Evolutionary conservation across 37 sponge, comb jelly and placozoan genomes (phyloP).

Genomic region (Hormiphora californensis): DNA sequence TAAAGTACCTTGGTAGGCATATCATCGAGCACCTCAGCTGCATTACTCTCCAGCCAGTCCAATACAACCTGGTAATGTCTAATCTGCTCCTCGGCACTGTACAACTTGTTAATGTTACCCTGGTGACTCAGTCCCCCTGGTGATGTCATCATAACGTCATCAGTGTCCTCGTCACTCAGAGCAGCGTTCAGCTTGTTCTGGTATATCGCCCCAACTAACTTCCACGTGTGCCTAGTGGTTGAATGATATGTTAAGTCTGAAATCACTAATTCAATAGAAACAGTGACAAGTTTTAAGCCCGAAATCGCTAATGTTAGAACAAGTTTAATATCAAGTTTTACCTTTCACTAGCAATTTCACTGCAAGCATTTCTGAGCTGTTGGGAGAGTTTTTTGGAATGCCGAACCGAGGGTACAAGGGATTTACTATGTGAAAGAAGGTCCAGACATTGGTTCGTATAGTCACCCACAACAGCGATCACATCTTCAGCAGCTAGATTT

Average conservation of each 20-base stretch:
- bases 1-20: background rate
- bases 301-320: no score
- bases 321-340: no score
- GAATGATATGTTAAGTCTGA: no score
- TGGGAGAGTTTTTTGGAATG: background rate
- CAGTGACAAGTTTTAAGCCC: no score
- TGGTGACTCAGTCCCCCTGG: no score
- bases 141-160: no score
- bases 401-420: background rate
- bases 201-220: slow-evolving; percentile 10
- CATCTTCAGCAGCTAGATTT: background rate
- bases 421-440: background rate
- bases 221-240: slow-evolving; percentile 8
- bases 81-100: background rate
- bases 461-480: background rate
- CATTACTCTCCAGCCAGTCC: slow-evolving; percentile 88
- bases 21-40: slow-evolving; percentile 26
- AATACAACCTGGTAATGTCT: slow-evolving; percentile 65
- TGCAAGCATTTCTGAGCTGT: background rate
- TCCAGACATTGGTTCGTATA: background rate
- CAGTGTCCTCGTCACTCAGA: background rate
- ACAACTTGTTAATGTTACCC: background rate
- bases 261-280: no score
- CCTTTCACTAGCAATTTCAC: slow-evolving; percentile 2
- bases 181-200: slow-evolving; percentile 8